Base-by-base conservation (phyloP, 2,888 invertebrate genomes). In the Melanostoma mellinum region DNA sequence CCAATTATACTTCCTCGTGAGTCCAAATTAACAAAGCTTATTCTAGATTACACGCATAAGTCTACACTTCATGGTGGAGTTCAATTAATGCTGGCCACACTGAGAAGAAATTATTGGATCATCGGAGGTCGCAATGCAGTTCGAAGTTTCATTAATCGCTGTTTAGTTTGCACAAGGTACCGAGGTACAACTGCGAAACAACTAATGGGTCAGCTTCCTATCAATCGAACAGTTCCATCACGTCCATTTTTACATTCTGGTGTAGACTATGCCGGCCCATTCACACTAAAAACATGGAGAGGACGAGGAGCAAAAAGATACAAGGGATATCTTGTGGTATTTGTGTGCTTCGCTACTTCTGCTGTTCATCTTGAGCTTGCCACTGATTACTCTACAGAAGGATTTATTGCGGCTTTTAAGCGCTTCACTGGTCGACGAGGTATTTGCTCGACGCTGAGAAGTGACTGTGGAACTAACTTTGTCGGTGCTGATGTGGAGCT, bases 401-500 rank as follows among this genome's bases (percentile, higher is more conserved):
- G 65, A 35, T 84, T 84, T 53, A 44, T 74, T 5, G 71, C 84
- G 10, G 78, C 84, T 10, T 84, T 65, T 56, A 48, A 52, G 33
- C 50, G 78, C 30, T 74, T 84, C 52, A 69, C 63, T 9, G 36
- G 78, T 30, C 56, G 68, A 6, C 61, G 71, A 33, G 65, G 84
- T n/a, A 65, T 74, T 35, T 79, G 72, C 10, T 46, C 71, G 2
- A 60, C 67, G 6, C 38, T 79, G 32, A 80, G 53, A 44, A 76
- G 73, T 8, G 76, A 80, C 44, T 80, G 76, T 48, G 80, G 73
- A 4, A 81, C 74, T 9, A 85, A 85, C 63, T 67, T 85, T 53
- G 61, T 77, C 30, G 81, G 74, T 32, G 80, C 76, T 30, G 72
- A 68, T 33, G 36, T 38, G 30, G 82, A 77, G 44, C 8, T 77